Percentiles rank a stretch among this genome's conserved stretches.
Evolutionary conservation across 1,140 invertebrate genomes (phyloP).

Genomic region (Ostrea edulis): DNA sequence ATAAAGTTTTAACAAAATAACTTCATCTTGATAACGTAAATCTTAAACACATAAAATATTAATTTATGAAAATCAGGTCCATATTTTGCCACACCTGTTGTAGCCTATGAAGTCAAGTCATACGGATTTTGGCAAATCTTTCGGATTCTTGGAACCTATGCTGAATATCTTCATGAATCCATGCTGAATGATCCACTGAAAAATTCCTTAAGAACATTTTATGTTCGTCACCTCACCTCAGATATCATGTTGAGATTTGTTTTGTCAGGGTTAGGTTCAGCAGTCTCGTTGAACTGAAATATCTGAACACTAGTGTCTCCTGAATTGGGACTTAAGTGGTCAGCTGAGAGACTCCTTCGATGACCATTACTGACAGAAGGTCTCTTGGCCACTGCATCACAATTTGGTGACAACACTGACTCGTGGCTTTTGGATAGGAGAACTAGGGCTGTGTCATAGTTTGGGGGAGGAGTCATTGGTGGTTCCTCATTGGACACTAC

Average conservation of each 20-base stretch:
- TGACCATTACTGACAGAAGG: slow-evolving; percentile 51
- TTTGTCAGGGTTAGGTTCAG: neutral
- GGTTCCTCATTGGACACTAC: slow-evolving; percentile 61
- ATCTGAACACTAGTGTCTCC: slow-evolving; percentile 33
- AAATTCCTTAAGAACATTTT: neutral
- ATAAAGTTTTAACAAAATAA: too few species aligned
- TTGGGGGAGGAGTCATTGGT: slow-evolving; percentile 70
- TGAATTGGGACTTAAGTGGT: slow-evolving; percentile 44
- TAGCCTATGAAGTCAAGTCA: too few species aligned
- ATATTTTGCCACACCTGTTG: too few species aligned
- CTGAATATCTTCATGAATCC: too few species aligned
- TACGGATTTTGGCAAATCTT: too few species aligned
- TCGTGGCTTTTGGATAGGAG: slow-evolving; percentile 71
- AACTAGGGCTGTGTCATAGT: slow-evolving; percentile 69
- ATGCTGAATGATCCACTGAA: neutral
- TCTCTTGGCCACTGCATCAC: slow-evolving; percentile 26
- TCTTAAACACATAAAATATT: too few species aligned
- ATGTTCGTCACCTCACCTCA: slow-evolving; percentile 17
- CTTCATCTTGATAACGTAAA: too few species aligned
- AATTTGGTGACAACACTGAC: slow-evolving; percentile 59
- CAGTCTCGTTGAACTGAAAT: slow-evolving; percentile 10
- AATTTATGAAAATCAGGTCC: too few species aligned
- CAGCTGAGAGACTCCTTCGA: slow-evolving; percentile 65
- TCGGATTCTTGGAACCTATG: too few species aligned
- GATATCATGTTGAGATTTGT: slow-evolving; percentile 24